Conservation (phyloP, 2,113 vertebrate species). For the Ochotona princeps region DNA sequence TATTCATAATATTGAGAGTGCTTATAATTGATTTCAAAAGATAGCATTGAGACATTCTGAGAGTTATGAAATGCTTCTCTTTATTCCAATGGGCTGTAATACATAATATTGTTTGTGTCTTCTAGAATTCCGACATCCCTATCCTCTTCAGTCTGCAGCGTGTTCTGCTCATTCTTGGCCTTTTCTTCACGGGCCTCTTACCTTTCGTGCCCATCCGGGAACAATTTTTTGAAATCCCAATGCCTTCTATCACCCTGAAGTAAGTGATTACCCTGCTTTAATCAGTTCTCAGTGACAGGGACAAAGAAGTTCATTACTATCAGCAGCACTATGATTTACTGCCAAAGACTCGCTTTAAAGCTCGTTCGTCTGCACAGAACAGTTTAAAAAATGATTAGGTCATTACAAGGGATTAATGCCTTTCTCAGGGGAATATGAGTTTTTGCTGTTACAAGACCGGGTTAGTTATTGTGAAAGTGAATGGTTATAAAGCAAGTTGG, state of each 20-base stretch:
- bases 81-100: constrained; percentile 20
- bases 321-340: neutral
- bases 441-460: neutral
- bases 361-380: neutral
- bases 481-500: too few relatives aligned
- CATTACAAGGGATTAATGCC: neutral
- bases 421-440: neutral
- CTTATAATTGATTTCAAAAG: constrained; percentile 11
- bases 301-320: constrained; percentile 24
- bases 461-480: too few relatives aligned
- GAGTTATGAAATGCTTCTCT: constrained; percentile 24
- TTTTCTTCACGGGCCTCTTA: constrained; percentile 97
- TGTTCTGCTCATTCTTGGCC: constrained; percentile 94
- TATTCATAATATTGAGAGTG: neutral
- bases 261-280: constrained; percentile 81
- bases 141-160: constrained; percentile 95
- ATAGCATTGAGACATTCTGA: constrained; percentile 21
- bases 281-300: neutral
- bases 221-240: constrained; percentile 98
- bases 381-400: neutral
- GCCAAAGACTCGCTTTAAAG: neutral
- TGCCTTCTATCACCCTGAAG: constrained; percentile 98
- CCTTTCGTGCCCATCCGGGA: constrained; percentile 96
- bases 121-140: constrained; percentile 94
- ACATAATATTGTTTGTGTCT: constrained; percentile 61